phyloP scores from a whole-genome alignment of 2,113 vertebrate species.

The Echinops telfairi region DNA sequence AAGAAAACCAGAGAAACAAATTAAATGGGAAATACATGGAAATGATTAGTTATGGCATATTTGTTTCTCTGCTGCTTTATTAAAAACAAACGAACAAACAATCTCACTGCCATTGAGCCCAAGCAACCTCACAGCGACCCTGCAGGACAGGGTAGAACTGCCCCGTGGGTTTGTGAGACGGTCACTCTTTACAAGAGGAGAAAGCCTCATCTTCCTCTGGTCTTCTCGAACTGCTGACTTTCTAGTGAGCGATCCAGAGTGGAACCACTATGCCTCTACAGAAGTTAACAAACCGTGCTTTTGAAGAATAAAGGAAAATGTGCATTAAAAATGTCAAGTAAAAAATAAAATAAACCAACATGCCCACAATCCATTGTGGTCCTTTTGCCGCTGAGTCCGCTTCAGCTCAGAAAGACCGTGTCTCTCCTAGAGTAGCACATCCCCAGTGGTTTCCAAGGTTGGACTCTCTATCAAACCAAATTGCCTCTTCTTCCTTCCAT shows the following conservation, averaged over 20 bases:
- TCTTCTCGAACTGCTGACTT: too few relatives aligned
- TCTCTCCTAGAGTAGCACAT: neutral
- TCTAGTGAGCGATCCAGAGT: too few relatives aligned
- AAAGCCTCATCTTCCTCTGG: too few relatives aligned
- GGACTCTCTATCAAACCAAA: neutral
- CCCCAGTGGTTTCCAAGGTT: neutral
- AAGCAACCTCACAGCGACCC: too few relatives aligned
- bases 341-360: neutral
- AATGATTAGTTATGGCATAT: constrained; percentile 3
- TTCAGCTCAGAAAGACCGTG: neutral
- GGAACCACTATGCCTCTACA: too few relatives aligned
- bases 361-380: neutral
- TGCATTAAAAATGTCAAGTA: constrained; percentile 18
- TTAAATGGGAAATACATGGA: neutral
- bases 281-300: too few relatives aligned
- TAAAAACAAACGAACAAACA: too few relatives aligned
- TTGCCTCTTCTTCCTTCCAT: neutral
- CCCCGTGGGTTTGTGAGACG: too few relatives aligned
- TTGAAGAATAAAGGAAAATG: constrained; percentile 13
- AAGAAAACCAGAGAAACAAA: neutral
- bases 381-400: neutral
- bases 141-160: too few relatives aligned
- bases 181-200: too few relatives aligned
- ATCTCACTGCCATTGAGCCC: too few relatives aligned
- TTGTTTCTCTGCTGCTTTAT: neutral